phyloP scores from a whole-genome alignment of 2,113 vertebrate genomes.

The Lagopus muta region DNA sequence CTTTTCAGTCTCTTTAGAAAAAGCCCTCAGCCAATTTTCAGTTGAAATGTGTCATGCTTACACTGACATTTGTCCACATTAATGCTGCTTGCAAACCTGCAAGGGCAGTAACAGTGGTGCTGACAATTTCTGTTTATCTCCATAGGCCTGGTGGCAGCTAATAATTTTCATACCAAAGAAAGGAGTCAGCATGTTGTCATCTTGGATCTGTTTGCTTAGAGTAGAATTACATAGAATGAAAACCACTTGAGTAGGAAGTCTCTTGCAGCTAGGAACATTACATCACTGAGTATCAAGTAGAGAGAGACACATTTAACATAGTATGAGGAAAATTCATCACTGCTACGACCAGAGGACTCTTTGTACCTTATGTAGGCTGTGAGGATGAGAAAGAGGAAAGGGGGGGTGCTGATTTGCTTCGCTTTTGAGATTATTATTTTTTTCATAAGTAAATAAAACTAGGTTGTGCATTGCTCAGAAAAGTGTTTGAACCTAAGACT shows the following conservation, averaged over 20 bases:
- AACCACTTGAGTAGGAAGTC: constrained; percentile 10
- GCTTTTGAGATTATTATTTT: neutral
- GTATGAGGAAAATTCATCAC: neutral
- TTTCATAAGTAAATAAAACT: neutral
- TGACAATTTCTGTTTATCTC: constrained; percentile 44
- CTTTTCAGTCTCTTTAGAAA: neutral
- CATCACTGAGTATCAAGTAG: neutral
- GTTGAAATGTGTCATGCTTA: constrained; percentile 14
- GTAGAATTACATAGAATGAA: neutral
- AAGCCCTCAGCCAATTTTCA: neutral
- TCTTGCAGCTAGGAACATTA: constrained; percentile 4
- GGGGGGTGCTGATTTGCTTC: neutral
- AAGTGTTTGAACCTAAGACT: neutral
- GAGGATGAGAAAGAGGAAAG: neutral
- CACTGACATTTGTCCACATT: constrained; percentile 19
- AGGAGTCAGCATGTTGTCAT: constrained; percentile 39
- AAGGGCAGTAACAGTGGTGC: constrained; percentile 18
- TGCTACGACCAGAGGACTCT: neutral
- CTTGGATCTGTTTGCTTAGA: constrained; percentile 13
- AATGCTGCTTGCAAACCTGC: constrained; percentile 27
- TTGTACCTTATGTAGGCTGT: neutral
- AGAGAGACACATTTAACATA: neutral
- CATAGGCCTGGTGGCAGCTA: constrained; percentile 36
- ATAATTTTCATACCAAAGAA: constrained; percentile 31
- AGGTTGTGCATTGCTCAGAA: neutral